Evolutionary conservation across 2,888 invertebrate genomes (phyloP), one percentile per base, ranked within the genome.

Genomic region (Galeopsomyia nigrocyanea): DNA sequence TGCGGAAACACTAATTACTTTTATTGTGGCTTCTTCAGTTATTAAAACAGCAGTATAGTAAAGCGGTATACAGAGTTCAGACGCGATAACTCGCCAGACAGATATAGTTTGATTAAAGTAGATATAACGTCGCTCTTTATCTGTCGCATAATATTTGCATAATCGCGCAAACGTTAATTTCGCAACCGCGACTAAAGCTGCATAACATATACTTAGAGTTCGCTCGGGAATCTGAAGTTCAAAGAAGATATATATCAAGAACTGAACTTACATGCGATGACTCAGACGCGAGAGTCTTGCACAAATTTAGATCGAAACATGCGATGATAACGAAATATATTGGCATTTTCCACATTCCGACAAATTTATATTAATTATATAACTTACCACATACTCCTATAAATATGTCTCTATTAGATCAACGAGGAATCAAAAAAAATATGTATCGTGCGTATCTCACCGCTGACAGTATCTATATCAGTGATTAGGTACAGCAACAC

Each of bases 1-100:
- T 60, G 64, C 72, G 72, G 72, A 72, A 72, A 68, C 58, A 2
- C 58, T 72, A 68, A 72, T 72, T 72, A 72, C 19, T 63, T 39
- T 57, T 58, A 68, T 68, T 63, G 63, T 47, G 67, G 5, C 3
- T 26, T 2, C 51, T 46, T 21, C 56, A 50, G 63, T 67, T 67
- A 58, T 68, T 53, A 57, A 63, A 53, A 26, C 26, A 5, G 26
- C 63, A 56, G 57, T 50, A 21, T n/a, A n/a, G n/a, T n/a, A n/a
- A n/a, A n/a, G n/a, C n/a, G n/a, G n/a, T n/a, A n/a, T 49, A 22
- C 21, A 63, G n/a, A 31, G 3, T 14, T 13, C 50, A 21, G 13
- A 21, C 16, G 7, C 19, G 26, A 26, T 26, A 60, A 14, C 31
- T 47, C 47, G 50, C 50, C n/a, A 9, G 5, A 14, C 3, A 5